These are phyloP conservation scores for Pseudorasbora parva DNA, from an alignment of 2,113 vertebrate genomes.

Conservation along the genomic window DNA sequence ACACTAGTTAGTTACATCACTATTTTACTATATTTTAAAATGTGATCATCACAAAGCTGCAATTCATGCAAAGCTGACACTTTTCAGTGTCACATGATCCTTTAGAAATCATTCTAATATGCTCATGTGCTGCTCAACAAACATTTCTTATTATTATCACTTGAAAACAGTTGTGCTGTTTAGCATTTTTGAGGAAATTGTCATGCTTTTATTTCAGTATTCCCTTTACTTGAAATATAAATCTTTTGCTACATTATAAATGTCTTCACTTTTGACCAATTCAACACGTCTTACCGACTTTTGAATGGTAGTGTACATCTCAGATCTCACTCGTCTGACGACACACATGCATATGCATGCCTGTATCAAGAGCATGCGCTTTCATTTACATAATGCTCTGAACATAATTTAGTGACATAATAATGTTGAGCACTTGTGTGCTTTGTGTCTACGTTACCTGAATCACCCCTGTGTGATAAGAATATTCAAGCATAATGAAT, in stretches of 20 bases:
- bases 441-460: constrained; percentile 7
- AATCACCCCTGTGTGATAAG: constrained; percentile 6
- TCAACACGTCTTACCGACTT: not conserved
- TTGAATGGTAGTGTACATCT: not conserved
- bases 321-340: not conserved
- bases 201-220: not conserved
- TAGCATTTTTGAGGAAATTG: not conserved
- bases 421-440: not conserved
- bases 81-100: not conserved
- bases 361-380: constrained; percentile 4
- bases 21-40: not conserved
- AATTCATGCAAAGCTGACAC: not conserved
- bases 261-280: not conserved
- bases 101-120: not conserved
- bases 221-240: not conserved
- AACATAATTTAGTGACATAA: constrained; percentile 33
- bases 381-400: constrained; percentile 39
- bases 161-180: not conserved
- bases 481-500: constrained; percentile 27
- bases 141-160: not conserved
- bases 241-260: not conserved
- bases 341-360: constrained; percentile 35
- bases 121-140: not conserved
- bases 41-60: not conserved
- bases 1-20: too few relatives aligned